Percentiles rank a stretch among this genome's conserved stretches.
phyloP scores from a whole-genome alignment of 2,797 vertebrate genomes.

The Rhabdophis nuchalis region DNA sequence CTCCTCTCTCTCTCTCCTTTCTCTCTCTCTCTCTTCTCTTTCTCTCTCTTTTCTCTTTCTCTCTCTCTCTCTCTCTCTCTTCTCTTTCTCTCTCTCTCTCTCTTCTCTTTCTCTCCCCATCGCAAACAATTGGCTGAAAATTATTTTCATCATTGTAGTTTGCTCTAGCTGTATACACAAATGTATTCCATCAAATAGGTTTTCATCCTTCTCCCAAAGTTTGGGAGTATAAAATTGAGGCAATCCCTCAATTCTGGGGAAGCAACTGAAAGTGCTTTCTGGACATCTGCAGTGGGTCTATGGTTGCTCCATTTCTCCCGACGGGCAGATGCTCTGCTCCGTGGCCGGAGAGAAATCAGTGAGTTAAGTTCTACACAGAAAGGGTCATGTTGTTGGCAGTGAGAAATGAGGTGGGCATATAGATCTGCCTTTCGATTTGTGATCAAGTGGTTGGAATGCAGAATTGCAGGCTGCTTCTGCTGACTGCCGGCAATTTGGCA shows the following conservation, averaged over 20 bases:
- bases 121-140: background rate
- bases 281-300: conserved; percentile 94
- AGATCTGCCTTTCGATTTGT: background rate
- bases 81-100: too few relatives aligned
- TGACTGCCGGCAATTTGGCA: too few relatives aligned
- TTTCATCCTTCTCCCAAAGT: background rate
- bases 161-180: background rate
- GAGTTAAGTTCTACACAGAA: conserved; percentile 49
- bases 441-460: too few relatives aligned
- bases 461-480: too few relatives aligned
- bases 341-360: conserved; percentile 86
- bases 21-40: background rate
- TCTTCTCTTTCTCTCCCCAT: too few relatives aligned
- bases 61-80: background rate
- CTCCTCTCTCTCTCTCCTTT: too few relatives aligned
- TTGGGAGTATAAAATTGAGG: background rate
- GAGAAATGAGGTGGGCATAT: background rate
- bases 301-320: conserved; percentile 87
- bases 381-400: rapidly evolving
- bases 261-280: conserved; percentile 82
- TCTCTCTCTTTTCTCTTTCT: background rate
- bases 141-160: background rate
- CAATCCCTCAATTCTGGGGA: conserved; percentile 70
- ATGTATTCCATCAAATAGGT: background rate
- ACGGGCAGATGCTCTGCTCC: conserved; percentile 93